Percentiles rank a stretch among this genome's conserved stretches.
phyloP scores from a whole-genome alignment of 2,888 invertebrate species.

The Alitta virens region DNA sequence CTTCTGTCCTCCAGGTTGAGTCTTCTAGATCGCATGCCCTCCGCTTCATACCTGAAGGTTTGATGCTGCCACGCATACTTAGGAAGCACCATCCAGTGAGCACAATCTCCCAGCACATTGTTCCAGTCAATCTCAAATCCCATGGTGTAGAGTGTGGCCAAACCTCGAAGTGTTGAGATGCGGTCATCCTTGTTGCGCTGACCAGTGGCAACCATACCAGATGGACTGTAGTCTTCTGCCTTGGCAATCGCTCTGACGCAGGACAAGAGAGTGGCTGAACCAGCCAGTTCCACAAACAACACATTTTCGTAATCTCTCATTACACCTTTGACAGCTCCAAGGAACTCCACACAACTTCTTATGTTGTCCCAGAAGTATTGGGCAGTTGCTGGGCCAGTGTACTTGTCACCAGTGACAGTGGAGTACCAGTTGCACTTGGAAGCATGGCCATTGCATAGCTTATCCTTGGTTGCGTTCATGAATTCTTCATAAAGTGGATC shows the following conservation, averaged over 20 bases:
- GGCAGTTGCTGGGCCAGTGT: background rate
- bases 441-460: background rate
- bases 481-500: constrained; percentile 14
- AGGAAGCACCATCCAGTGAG: constrained; percentile 14
- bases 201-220: constrained; percentile 11
- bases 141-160: constrained; percentile 13
- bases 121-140: constrained; percentile 12
- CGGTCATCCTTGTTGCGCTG: constrained; percentile 9
- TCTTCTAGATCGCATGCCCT: constrained; percentile 5
- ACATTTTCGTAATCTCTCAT: constrained; percentile 18
- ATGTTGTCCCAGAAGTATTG: constrained; percentile 24
- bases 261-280: constrained; percentile 18
- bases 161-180: constrained; percentile 4
- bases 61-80: constrained; percentile 20
- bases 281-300: constrained; percentile 14
- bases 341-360: constrained; percentile 15
- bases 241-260: constrained; percentile 11
- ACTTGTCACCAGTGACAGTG: constrained; percentile 10
- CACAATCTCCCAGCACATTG: constrained; percentile 10
- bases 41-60: constrained; percentile 18
- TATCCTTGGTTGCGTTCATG: constrained; percentile 10
- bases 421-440: constrained; percentile 5
- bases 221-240: background rate
- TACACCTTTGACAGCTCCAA: constrained; percentile 8
- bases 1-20: constrained; percentile 9